These are phyloP conservation scores for Zootoca vivipara DNA, from an alignment of 2,113 vertebrate species.

Conservation along the genomic window DNA sequence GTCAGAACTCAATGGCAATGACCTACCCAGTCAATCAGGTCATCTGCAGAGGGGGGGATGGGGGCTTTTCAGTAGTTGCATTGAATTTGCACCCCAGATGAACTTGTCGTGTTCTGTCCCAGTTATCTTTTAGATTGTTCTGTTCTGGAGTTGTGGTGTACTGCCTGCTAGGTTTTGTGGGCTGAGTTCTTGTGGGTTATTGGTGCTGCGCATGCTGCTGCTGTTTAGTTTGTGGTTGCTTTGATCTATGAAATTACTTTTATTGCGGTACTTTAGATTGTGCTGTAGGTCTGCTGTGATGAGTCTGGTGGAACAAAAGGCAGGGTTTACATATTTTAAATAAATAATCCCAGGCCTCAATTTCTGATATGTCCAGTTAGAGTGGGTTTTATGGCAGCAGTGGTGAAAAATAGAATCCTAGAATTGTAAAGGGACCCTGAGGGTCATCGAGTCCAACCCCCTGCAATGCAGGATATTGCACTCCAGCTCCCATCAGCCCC, in stretches of 20 bases:
- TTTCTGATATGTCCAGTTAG: background rate
- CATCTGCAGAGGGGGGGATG: background rate
- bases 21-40: background rate
- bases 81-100: background rate
- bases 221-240: background rate
- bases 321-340: background rate
- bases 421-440: too few relatives aligned
- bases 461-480: too few relatives aligned
- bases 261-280: background rate
- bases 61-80: background rate
- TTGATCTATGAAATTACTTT: background rate
- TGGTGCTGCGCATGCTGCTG: background rate
- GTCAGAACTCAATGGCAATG: background rate
- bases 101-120: background rate
- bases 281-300: background rate
- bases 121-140: background rate
- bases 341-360: background rate
- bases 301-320: background rate
- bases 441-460: too few relatives aligned
- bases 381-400: background rate
- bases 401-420: background rate
- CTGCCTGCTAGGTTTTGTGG: background rate
- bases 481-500: too few relatives aligned
- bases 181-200: background rate
- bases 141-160: background rate